Evolutionary conservation across 2,888 invertebrate genomes (phyloP).

Genomic region (Neoitamus cyanurus): DNA sequence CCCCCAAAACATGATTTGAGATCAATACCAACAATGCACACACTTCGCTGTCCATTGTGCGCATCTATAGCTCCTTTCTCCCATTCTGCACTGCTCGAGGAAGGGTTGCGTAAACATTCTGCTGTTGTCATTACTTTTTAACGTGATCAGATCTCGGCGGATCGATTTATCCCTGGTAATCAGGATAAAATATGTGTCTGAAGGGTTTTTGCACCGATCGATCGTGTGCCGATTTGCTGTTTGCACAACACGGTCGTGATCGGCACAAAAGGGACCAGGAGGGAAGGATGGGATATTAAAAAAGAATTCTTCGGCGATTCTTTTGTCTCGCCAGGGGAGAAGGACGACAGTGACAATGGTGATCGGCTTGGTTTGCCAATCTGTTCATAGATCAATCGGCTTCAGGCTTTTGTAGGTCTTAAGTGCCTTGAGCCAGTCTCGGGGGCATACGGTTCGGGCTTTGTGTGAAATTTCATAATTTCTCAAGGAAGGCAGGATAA

Average conservation of each 20-base stretch:
- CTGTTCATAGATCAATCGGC: slow-evolving; percentile 11
- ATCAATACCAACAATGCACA: slow-evolving; percentile 7
- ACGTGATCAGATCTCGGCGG: slow-evolving; percentile 31
- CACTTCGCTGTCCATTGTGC: neutral
- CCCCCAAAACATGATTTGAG: neutral
- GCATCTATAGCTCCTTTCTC: neutral
- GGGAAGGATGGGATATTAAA: slow-evolving; percentile 1
- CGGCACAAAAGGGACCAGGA: neutral
- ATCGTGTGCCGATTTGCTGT: slow-evolving; percentile 43
- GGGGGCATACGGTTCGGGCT: neutral
- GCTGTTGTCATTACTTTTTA: slow-evolving; percentile 36
- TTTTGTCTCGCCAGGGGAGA: neutral
- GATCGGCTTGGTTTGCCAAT: slow-evolving; percentile 11
- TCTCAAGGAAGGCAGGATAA: slow-evolving; percentile 30
- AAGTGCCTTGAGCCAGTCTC: neutral
- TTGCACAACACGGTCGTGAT: slow-evolving; percentile 23
- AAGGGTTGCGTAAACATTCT: slow-evolving; percentile 22
- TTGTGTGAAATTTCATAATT: slow-evolving; percentile 38
- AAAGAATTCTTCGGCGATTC: slow-evolving; percentile 16
- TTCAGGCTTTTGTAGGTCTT: neutral
- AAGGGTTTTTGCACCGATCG: slow-evolving; percentile 15
- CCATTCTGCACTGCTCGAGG: neutral
- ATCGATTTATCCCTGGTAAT: slow-evolving; percentile 44
- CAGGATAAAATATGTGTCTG: slow-evolving; percentile 10
- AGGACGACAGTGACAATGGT: neutral